These are phyloP conservation scores for Amphiura filiformis DNA, from an alignment of 35 echinoderm and acorn worm species.

Conservation along the genomic window DNA sequence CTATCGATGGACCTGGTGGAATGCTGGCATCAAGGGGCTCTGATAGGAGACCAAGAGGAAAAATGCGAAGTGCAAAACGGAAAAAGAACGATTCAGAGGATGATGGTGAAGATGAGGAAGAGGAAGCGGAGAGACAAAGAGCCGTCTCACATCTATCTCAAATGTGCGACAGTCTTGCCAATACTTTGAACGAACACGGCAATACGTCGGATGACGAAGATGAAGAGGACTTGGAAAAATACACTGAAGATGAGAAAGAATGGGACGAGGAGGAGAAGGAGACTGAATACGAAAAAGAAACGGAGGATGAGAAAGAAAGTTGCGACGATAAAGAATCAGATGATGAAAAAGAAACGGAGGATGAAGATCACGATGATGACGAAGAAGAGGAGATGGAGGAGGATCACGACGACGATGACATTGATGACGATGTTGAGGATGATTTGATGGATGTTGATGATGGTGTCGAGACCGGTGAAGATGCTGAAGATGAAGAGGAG, in stretches of 20 bases:
- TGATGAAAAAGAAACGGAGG: constrained; percentile 43
- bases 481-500: background rate
- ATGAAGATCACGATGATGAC: constrained; percentile 9
- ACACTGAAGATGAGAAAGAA: constrained; percentile 53
- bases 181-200: constrained; percentile 74
- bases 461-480: constrained; percentile 12
- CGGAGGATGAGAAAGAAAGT: constrained; percentile 5
- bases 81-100: constrained; percentile 24
- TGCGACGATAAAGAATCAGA: constrained; percentile 18
- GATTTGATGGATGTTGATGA: constrained; percentile 7
- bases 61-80: constrained; percentile 1
- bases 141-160: constrained; percentile 77
- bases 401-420: background rate
- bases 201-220: constrained; percentile 49
- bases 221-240: constrained; percentile 36
- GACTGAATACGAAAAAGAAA: constrained; percentile 14
- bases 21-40: background rate
- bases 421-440: constrained; percentile 26
- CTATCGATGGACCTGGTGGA: no score
- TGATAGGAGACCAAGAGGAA: background rate
- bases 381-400: constrained; percentile 36
- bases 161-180: constrained; percentile 83
- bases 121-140: constrained; percentile 40
- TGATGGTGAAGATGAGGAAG: constrained; percentile 24
- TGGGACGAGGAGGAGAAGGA: constrained; percentile 28